Conservation (phyloP, 1,140 invertebrate species). For the Drosophila triauraria region DNA sequence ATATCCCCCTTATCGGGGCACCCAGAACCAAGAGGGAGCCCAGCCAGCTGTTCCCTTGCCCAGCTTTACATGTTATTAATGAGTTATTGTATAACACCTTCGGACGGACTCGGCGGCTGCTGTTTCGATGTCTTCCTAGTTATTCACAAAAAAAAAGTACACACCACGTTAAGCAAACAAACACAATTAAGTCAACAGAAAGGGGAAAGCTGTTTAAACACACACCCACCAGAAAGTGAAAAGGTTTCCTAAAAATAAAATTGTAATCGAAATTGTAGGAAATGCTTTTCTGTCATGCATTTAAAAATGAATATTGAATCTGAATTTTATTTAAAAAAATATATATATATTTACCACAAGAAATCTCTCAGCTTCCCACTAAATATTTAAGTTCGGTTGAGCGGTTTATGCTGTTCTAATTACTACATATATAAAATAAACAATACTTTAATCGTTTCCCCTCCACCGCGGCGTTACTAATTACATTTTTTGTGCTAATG, state of each 20-base stretch:
- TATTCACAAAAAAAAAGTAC: constrained; percentile 17
- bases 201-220: constrained; percentile 43
- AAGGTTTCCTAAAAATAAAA: constrained; percentile 17
- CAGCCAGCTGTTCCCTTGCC: constrained; percentile 30
- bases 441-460: constrained; percentile 41
- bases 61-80: constrained; percentile 27
- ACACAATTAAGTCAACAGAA: constrained; percentile 17
- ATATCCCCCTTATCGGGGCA: constrained; percentile 9
- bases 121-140: constrained; percentile 46
- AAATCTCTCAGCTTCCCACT: neutral
- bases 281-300: too few species aligned
- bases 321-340: neutral
- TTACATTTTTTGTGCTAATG: constrained; percentile 77
- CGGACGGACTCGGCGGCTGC: constrained; percentile 27
- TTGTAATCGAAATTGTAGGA: constrained; percentile 31
- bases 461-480: constrained; percentile 72
- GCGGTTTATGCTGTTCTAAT: constrained; percentile 12
- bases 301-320: too few species aligned
- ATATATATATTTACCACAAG: neutral
- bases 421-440: constrained; percentile 2
- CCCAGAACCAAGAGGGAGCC: neutral
- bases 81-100: constrained; percentile 53
- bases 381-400: neutral
- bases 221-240: constrained; percentile 36
- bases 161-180: constrained; percentile 25